Base-by-base conservation (phyloP, 2,113 vertebrate genomes). In the Vulpes lagopus region DNA sequence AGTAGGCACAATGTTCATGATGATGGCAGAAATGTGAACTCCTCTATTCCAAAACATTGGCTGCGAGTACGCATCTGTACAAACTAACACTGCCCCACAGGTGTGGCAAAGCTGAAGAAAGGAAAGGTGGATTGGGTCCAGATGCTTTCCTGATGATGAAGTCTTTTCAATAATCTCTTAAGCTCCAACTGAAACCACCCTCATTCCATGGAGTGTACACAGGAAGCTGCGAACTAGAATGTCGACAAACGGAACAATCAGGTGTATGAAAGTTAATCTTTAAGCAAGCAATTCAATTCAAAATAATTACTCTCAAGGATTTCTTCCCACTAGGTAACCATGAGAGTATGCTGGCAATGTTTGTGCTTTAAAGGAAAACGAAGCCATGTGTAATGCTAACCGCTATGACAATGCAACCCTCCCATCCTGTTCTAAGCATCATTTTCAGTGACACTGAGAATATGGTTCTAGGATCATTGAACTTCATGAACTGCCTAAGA, bases 381-480 rank as follows among this genome's bases (percentile, higher is more conserved):
- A 62, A 88, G 65, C 20, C 84, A 71, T 0, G 43, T 64, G 60
- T 51, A 76, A 96, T 64, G 64, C 20, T 71, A 84, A 30, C 55
- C 23, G 30, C 93, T 83, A 60, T 9, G 51, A 71, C 67, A 55
- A 57, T 23, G 79, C n/a, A 60, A 82, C 8, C 23, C 59, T 88
- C 76, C 87, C 86, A 87, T 30, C 65, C 43, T 80, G 76, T 64
- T 78, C 64, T 80, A 83, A 89, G 87, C 20, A 10, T 89, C 82
- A 74, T 35, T 94, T 93, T 53, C 83, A 81, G 0, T 74, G 92
- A 92, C 84, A 95, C 81, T 94, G 89, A 94, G 91, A 60, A 88
- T 88, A 71, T 2, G n/a, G n/a, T 53, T 95, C 91, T 95, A 96
- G 80, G 95, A 96, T 51, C 73, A 19, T 1, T 96, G 90, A 95